phyloP scores from a whole-genome alignment of 2,113 vertebrate species.

The Rhea americana region DNA sequence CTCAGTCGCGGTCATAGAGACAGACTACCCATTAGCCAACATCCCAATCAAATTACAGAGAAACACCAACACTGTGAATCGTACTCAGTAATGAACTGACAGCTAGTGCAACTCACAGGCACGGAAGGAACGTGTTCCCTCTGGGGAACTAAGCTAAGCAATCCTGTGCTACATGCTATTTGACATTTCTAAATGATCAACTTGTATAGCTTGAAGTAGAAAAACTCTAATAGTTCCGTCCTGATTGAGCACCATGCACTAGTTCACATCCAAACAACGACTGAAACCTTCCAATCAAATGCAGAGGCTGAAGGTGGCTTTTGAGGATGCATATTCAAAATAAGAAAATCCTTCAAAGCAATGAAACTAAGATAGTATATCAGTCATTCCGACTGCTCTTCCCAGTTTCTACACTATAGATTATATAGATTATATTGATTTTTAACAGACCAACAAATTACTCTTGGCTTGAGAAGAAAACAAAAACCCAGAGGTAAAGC shows the following conservation, averaged over 20 bases:
- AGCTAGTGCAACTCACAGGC: background rate
- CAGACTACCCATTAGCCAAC: background rate
- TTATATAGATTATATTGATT: background rate
- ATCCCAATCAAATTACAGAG: background rate
- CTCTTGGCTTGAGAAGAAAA: background rate
- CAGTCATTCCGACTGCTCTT: background rate
- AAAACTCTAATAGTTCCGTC: background rate
- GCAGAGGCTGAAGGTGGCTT: background rate
- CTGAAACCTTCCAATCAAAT: background rate
- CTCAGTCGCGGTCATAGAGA: background rate
- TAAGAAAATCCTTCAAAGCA: background rate
- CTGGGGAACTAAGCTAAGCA: background rate
- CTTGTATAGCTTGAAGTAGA: background rate
- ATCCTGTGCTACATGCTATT: background rate
- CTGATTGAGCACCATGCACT: background rate
- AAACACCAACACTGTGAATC: background rate
- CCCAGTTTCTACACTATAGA: background rate
- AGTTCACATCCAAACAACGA: background rate
- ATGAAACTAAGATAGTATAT: background rate
- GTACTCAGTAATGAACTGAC: background rate
- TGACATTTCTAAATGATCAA: background rate
- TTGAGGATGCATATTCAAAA: background rate
- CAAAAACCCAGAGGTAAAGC: background rate
- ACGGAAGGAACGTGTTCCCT: background rate
- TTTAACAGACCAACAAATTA: background rate